phyloP scores from a whole-genome alignment of 2,797 vertebrate species.

The Phyllotis vaccarum region DNA sequence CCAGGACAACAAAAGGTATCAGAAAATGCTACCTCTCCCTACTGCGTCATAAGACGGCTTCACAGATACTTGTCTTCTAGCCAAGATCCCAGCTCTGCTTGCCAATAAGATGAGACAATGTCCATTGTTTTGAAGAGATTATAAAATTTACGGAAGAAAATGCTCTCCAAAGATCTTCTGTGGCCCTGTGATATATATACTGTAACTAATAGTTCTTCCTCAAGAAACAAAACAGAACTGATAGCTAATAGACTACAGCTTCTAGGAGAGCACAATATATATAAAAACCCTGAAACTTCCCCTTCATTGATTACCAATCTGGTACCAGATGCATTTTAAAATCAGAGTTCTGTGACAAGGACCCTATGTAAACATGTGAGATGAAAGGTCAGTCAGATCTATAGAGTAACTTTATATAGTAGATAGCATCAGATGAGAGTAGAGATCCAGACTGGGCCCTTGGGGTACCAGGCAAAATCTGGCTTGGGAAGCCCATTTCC shows the following conservation, averaged over 20 bases:
- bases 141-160: conserved; percentile 39
- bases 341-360: neutral
- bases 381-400: neutral
- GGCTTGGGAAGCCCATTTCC: neutral
- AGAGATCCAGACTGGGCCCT: neutral
- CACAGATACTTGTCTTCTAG: neutral
- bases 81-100: neutral
- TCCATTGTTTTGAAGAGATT: conserved; percentile 7
- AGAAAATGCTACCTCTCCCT: neutral
- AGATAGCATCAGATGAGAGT: neutral
- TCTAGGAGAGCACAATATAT: neutral
- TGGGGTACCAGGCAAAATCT: neutral
- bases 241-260: neutral
- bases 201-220: neutral
- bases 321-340: neutral
- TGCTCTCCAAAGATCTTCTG: neutral
- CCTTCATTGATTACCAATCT: neutral
- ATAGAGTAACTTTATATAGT: neutral
- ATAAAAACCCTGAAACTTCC: too few relatives aligned
- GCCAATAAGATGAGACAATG: neutral
- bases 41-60: neutral
- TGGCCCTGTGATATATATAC: neutral
- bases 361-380: neutral
- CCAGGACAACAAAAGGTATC: neutral
- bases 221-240: conserved; percentile 25